These are phyloP conservation scores for Ailuropoda melanoleuca DNA, from an alignment of 2,113 vertebrate species.

Conservation along the genomic window DNA sequence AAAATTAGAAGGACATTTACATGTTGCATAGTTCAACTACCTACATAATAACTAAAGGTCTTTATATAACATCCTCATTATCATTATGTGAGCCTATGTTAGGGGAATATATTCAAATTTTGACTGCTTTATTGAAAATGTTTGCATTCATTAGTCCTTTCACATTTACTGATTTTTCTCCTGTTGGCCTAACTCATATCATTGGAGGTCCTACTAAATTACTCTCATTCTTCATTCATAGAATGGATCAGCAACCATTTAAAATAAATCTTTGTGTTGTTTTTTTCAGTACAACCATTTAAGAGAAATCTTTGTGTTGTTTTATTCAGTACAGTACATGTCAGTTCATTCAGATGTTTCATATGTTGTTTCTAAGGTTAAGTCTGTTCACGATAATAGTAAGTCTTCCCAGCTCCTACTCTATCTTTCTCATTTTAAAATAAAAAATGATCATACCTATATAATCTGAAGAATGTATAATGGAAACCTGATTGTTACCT, in stretches of 20 bases:
- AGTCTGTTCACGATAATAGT: background rate
- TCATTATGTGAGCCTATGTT: background rate
- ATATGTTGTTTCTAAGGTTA: background rate
- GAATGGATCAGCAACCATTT: background rate
- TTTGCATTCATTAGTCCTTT: background rate
- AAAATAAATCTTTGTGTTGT: background rate
- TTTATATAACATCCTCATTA: no score
- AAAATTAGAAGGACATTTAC: background rate
- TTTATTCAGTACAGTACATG: background rate
- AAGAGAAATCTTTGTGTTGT: background rate
- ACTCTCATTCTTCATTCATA: background rate
- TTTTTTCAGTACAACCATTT: background rate
- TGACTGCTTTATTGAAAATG: background rate
- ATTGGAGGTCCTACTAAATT: background rate
- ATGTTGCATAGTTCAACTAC: background rate
- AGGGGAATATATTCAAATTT: background rate
- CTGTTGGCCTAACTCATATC: background rate
- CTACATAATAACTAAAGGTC: background rate
- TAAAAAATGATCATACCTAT: background rate
- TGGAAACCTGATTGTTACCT: background rate
- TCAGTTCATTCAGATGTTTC: background rate
- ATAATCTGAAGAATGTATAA: background rate
- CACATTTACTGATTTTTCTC: background rate
- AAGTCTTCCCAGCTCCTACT: background rate
- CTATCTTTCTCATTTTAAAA: background rate